Percentiles rank a stretch among this genome's conserved stretches.
phyloP scores from a whole-genome alignment of 1,140 invertebrate species.

The Bombus polaris region DNA sequence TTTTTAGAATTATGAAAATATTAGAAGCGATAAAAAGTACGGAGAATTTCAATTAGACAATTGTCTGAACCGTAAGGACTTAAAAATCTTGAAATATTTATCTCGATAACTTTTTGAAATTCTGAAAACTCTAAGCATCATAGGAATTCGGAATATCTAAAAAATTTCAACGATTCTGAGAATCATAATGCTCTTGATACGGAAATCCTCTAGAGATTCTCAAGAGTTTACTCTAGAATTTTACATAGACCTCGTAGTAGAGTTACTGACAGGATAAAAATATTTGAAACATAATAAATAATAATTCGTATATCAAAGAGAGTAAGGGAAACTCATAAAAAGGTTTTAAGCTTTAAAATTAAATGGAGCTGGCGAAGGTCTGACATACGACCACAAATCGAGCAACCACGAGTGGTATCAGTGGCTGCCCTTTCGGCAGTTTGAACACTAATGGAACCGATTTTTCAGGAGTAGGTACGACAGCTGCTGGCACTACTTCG shows the following conservation, averaged over 20 bases:
- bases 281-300: background rate
- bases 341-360: background rate
- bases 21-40: background rate
- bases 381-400: conserved; percentile 34
- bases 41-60: no score
- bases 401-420: conserved; percentile 15
- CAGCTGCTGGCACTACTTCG: conserved; percentile 9
- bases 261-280: background rate
- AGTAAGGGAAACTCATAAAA: background rate
- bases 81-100: no score
- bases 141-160: no score
- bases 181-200: no score
- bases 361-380: background rate
- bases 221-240: no score
- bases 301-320: background rate
- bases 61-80: no score
- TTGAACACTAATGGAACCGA: conserved; percentile 23
- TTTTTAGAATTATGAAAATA: background rate
- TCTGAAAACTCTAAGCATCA: no score
- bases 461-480: conserved; percentile 29
- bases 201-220: no score
- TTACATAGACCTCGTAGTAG: no score
- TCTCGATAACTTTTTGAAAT: no score
- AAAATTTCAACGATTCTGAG: no score
- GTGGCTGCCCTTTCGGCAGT: background rate